These are phyloP conservation scores for Ophraella communa DNA, from an alignment of 2,888 invertebrate genomes.

Conservation along the genomic window DNA sequence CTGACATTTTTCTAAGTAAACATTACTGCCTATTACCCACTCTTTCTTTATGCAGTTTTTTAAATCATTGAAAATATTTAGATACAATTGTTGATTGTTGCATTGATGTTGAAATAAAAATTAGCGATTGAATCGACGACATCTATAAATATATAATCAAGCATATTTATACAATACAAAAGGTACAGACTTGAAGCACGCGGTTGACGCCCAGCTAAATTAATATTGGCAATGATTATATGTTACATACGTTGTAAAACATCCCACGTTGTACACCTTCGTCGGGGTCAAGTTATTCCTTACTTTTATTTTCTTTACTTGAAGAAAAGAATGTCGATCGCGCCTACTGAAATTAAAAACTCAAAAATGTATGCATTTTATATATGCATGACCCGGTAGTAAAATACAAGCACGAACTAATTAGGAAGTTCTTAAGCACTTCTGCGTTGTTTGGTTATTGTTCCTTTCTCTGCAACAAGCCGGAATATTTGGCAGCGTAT, in stretches of 20 bases:
- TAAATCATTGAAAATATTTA: too few species aligned
- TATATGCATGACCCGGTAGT: neutral
- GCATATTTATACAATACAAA: neutral
- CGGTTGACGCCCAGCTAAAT: constrained; percentile 24
- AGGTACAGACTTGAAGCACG: neutral
- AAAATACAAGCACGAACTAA: neutral
- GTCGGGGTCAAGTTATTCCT: constrained; percentile 7
- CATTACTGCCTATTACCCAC: too few species aligned
- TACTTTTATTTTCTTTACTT: neutral
- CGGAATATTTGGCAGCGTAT: neutral
- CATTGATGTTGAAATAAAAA: neutral
- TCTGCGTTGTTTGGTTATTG: neutral
- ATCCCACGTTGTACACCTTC: constrained; percentile 23
- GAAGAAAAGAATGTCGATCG: neutral
- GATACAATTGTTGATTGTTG: neutral
- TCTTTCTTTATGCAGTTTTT: too few species aligned
- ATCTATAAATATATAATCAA: neutral
- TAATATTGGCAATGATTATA: constrained; percentile 29
- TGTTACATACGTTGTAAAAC: constrained; percentile 24
- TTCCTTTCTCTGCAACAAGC: neutral
- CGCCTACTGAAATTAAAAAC: neutral
- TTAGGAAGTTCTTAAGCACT: neutral
- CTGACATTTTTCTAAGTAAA: too few species aligned
- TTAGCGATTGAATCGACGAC: neutral
- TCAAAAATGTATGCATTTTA: neutral